Percentiles rank a stretch among this genome's conserved stretches.
phyloP scores from a whole-genome alignment of 2,113 vertebrate genomes.

The Sardina pilchardus region DNA sequence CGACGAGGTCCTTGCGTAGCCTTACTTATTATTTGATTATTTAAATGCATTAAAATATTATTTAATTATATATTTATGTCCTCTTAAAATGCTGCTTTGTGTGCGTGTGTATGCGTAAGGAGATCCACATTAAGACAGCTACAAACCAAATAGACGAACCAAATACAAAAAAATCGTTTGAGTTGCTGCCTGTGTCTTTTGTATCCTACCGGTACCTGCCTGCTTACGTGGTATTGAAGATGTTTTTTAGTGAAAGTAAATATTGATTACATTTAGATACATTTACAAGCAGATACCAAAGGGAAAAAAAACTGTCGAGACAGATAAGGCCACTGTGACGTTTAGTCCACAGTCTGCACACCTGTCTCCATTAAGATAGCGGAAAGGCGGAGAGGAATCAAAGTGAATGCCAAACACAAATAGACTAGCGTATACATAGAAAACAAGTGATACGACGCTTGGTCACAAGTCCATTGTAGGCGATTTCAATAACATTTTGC shows the following conservation, averaged over 20 bases:
- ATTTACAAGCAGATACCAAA: constrained; percentile 61
- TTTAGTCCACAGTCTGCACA: constrained; percentile 53
- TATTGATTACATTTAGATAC: constrained; percentile 34
- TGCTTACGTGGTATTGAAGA: constrained; percentile 7
- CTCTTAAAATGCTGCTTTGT: constrained; percentile 43
- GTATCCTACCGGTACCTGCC: constrained; percentile 1
- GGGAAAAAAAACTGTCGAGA: constrained; percentile 33
- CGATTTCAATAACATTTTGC: neutral
- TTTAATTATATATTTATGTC: constrained; percentile 35
- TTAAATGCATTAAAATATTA: constrained; percentile 41
- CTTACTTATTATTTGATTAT: constrained; percentile 58
- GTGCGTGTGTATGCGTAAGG: constrained; percentile 36
- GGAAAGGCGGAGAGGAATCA: neutral
- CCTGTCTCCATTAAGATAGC: constrained; percentile 45
- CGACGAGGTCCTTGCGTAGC: constrained; percentile 60
- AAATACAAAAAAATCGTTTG: constrained; percentile 49
- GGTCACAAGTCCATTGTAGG: constrained; percentile 14
- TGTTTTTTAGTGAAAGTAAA: constrained; percentile 53
- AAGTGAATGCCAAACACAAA: constrained; percentile 20
- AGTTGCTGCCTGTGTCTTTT: constrained; percentile 19
- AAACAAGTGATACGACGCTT: constrained; percentile 26
- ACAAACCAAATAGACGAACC: constrained; percentile 64
- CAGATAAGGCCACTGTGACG: constrained; percentile 47
- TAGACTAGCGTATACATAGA: constrained; percentile 30
- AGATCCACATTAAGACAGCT: constrained; percentile 54